Evolutionary conservation across 2,797 vertebrate genomes (phyloP).

Genomic region (Iguana delicatissima): DNA sequence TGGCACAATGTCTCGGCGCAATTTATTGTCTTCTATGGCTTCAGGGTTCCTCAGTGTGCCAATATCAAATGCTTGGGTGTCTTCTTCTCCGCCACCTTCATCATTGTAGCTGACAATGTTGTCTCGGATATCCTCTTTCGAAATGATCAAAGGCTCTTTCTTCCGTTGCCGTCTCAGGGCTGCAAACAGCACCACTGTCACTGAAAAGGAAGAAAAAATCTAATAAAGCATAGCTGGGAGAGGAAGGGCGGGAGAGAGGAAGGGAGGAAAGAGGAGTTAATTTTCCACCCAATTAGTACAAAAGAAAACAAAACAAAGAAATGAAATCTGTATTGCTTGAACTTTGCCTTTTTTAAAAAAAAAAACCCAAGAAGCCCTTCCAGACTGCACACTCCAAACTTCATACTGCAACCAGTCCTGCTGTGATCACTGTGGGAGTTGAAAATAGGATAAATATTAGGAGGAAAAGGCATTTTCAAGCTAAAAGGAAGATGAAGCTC

Average conservation of each 20-base stretch:
- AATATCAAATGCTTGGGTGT: constrained; percentile 96
- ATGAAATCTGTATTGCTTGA: not conserved
- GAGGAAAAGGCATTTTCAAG: constrained; percentile 48
- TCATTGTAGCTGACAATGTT: constrained; percentile 97
- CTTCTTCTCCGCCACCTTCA: constrained; percentile 94
- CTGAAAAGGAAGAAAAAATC: constrained; percentile 75
- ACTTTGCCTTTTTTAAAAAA: constrained; percentile 9
- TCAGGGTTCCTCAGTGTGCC: constrained; percentile 92
- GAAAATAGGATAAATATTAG: constrained; percentile 18
- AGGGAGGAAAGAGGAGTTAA: constrained; percentile 62
- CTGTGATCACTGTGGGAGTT: constrained; percentile 25
- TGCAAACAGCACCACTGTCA: constrained; percentile 93
- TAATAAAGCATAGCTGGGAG: constrained; percentile 50
- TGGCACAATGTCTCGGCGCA: constrained; percentile 91
- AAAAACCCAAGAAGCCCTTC: constrained; percentile 33
- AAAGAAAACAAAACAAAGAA: constrained; percentile 20
- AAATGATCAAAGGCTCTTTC: constrained; percentile 95
- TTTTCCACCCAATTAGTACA: constrained; percentile 55
- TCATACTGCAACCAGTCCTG: constrained; percentile 26
- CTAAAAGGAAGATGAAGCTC: constrained; percentile 41
- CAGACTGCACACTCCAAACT: constrained; percentile 40
- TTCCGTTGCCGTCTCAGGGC: constrained; percentile 91
- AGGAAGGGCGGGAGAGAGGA: not conserved
- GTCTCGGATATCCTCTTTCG: constrained; percentile 95
- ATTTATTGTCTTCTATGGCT: constrained; percentile 92